phyloP scores from a whole-genome alignment of 2,888 invertebrate species.

The Entomobrya multifasciata region DNA sequence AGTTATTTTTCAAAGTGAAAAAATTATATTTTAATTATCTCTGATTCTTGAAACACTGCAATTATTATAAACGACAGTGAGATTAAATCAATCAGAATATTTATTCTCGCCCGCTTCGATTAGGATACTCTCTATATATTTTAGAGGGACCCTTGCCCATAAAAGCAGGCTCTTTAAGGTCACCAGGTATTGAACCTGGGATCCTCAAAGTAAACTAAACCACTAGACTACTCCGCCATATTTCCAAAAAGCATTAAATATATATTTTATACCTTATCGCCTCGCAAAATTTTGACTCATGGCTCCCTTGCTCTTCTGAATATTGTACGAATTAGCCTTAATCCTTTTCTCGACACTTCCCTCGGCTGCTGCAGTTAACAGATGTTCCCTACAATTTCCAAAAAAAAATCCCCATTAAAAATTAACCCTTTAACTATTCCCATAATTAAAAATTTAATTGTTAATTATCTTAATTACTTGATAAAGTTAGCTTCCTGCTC shows the following conservation, averaged over 20 bases:
- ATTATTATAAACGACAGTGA: constrained; percentile 61
- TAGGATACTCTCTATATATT: constrained; percentile 65
- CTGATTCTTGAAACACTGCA: constrained; percentile 74
- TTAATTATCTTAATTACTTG: constrained; percentile 79
- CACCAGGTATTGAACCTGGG: constrained; percentile 62
- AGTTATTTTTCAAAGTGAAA: too few species aligned
- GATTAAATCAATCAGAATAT: constrained; percentile 74
- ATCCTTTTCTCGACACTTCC: constrained; percentile 91
- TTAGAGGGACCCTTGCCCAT: constrained; percentile 77
- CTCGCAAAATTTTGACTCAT: constrained; percentile 93
- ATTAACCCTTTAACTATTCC: background rate
- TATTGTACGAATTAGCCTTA: constrained; percentile 93
- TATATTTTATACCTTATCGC: constrained; percentile 81
- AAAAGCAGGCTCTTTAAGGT: constrained; percentile 65
- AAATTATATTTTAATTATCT: constrained; percentile 57
- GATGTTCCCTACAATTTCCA: constrained; percentile 84
- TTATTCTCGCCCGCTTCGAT: constrained; percentile 75
- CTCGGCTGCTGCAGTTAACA: constrained; percentile 85
- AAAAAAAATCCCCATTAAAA: too few species aligned
- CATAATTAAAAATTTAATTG: constrained; percentile 10
- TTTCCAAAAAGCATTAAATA: too few species aligned
- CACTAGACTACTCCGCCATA: background rate
- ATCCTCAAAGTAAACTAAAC: background rate
- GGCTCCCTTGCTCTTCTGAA: constrained; percentile 89
- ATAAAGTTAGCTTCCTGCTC: constrained; percentile 80